These are phyloP conservation scores for Strongylocentrotus purpuratus DNA, from an alignment of 35 echinoderm and acorn worm genomes.

Conservation along the genomic window DNA sequence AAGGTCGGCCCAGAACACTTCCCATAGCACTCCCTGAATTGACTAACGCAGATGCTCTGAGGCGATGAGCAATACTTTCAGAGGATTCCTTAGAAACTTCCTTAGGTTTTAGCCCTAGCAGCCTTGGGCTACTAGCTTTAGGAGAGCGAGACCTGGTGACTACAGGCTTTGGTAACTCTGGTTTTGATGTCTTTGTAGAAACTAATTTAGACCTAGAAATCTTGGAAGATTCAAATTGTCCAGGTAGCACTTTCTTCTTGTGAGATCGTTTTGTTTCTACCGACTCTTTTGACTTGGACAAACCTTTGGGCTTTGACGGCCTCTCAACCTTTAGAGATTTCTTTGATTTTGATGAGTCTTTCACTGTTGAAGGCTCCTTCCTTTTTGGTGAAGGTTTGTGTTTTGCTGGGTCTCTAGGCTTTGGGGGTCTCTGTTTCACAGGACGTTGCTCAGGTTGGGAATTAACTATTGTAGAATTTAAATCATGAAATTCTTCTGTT, in stretches of 20 bases:
- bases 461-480: neutral
- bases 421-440: neutral
- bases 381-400: neutral
- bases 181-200: conserved; percentile 28
- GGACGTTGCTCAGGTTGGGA: neutral
- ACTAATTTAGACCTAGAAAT: neutral
- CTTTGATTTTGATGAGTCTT: conserved; percentile 8
- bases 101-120: neutral
- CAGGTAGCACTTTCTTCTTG: neutral
- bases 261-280: neutral
- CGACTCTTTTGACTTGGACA: neutral
- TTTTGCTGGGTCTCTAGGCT: neutral
- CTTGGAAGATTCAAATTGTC: conserved; percentile 1
- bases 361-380: neutral
- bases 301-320: neutral
- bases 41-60: neutral
- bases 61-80: conserved; percentile 36
- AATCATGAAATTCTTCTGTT: neutral
- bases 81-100: neutral
- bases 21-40: conserved; percentile 27
- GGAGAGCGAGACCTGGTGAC: conserved; percentile 15
- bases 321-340: conserved; percentile 10
- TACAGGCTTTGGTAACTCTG: neutral
- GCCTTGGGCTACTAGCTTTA: neutral
- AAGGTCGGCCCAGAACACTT: conserved; percentile 9